Evolutionary conservation across 2,797 vertebrate genomes (phyloP), one percentile per base, ranked within the genome.

Genomic region (Alfaro cultratus): DNA sequence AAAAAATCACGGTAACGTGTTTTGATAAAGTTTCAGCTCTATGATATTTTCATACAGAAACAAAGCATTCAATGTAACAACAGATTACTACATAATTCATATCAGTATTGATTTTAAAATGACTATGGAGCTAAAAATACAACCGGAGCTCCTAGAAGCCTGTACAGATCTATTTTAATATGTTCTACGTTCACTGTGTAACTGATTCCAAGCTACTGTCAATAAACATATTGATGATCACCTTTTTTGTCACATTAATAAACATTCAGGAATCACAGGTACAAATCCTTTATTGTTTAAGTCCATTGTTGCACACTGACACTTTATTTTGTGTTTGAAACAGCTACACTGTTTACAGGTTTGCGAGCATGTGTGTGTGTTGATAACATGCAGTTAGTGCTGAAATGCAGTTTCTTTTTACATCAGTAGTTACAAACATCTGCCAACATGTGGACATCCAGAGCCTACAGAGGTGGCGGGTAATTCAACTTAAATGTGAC

Each of bases 211-310:
- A 87, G 77, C 84, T 47, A 80, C 76, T 89, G 84, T 93, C 87
- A 93, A 92, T 94, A 94, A 95, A 74, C 47, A 21, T 77, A 80
- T 39, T 29, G 64, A 45, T 18, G 23, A 70, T 7, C 26, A 46
- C 7, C 68, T 1, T 11, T 18, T 11, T 15, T 45, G 18, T 73
- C 34, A 13, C 3, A 31, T 55, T 36, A 21, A 29, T 1, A 45
- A 45, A 26, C 36, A 78, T 39, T 43, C 16, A 0, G 31, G n/a
- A 18, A 34, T 87, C 91, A 94, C 91, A 96, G 95, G 92, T 95
- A 97, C 91, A 95, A 97, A 97, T 96, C 82, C 93, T 96, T 98
- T 98, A 98, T 98, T 98, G 95, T 97, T 95, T 96, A 96, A 97
- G 95, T 97, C 96, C 97, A 96, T 96, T 95, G 82, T 83, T 67